phyloP scores from a whole-genome alignment of 2,888 invertebrate species.

The Spatulosminthurus flaviceps region DNA sequence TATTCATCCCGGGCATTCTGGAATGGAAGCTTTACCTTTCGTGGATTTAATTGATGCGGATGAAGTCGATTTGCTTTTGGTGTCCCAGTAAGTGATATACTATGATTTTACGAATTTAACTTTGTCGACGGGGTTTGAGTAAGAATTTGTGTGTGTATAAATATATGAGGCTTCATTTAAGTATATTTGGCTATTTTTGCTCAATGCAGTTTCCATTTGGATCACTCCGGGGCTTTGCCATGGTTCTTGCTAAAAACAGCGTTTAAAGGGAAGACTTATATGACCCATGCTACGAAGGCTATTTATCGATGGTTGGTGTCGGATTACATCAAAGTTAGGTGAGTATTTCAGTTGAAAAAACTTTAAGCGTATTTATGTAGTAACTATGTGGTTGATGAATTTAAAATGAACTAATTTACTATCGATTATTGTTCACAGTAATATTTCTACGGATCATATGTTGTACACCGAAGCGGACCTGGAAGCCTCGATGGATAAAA shows the following conservation, averaged over 20 bases:
- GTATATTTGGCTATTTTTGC: constrained; percentile 32
- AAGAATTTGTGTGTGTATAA: no score
- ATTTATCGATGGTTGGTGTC: constrained; percentile 98
- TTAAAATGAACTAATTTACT: neutral
- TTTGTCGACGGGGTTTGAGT: neutral
- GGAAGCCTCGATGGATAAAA: constrained; percentile 97
- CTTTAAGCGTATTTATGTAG: neutral
- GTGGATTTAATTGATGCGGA: constrained; percentile 97
- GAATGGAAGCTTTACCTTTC: constrained; percentile 97
- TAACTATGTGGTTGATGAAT: neutral
- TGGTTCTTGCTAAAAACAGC: constrained; percentile 98
- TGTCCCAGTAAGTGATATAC: constrained; percentile 79
- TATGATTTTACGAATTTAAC: neutral
- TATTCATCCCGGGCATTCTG: constrained; percentile 96
- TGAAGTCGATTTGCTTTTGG: constrained; percentile 92
- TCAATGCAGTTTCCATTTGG: constrained; percentile 98
- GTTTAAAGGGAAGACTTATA: constrained; percentile 96
- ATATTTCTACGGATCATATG: constrained; percentile 96
- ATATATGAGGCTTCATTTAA: neutral
- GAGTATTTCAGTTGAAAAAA: constrained; percentile 58
- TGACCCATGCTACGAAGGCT: constrained; percentile 99
- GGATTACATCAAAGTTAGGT: constrained; percentile 98
- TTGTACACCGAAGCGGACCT: constrained; percentile 96
- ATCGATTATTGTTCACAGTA: constrained; percentile 70
- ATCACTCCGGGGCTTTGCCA: constrained; percentile 97